Conservation (phyloP, 2,797 vertebrate species). For the Propithecus deckenii region DNA sequence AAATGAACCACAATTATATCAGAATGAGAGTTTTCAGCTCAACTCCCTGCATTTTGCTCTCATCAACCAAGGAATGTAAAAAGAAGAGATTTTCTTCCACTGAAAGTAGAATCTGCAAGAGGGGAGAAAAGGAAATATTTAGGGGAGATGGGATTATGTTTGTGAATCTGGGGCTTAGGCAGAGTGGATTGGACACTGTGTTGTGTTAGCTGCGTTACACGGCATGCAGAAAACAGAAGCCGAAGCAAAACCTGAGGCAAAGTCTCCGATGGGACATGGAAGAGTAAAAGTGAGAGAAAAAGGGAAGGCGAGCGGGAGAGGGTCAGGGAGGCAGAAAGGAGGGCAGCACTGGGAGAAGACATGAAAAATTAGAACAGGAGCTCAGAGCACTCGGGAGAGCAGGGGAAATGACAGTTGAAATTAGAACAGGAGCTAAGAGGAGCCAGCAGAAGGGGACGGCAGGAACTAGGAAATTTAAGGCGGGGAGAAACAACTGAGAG, state of each 20-base stretch:
- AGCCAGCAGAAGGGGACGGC: conserved; percentile 81
- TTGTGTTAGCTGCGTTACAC: not conserved
- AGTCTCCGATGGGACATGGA: conserved; percentile 56
- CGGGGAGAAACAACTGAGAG: conserved; percentile 79
- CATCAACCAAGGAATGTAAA: not conserved
- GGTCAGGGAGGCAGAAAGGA: conserved; percentile 85
- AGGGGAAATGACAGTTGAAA: conserved; percentile 85
- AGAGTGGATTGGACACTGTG: conserved; percentile 40
- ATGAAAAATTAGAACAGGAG: conserved; percentile 87
- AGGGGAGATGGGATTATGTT: not conserved
- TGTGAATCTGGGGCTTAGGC: conserved; percentile 56
- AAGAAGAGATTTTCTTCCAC: not conserved
- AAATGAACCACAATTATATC: not conserved
- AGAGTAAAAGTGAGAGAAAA: conserved; percentile 69
- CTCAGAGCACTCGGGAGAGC: conserved; percentile 85
- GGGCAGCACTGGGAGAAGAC: conserved; percentile 85
- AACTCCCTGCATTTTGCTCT: not conserved
- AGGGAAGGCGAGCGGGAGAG: conserved; percentile 77
- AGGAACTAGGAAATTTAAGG: conserved; percentile 84
- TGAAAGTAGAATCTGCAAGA: not conserved
- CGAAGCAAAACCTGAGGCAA: conserved; percentile 43
- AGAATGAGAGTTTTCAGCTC: not conserved
- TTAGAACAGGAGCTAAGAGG: conserved; percentile 87
- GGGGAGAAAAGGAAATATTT: not conserved
- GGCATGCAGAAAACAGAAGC: not conserved